Conservation (phyloP, 2,888 invertebrate genomes). For the Trachelus troglodyta region DNA sequence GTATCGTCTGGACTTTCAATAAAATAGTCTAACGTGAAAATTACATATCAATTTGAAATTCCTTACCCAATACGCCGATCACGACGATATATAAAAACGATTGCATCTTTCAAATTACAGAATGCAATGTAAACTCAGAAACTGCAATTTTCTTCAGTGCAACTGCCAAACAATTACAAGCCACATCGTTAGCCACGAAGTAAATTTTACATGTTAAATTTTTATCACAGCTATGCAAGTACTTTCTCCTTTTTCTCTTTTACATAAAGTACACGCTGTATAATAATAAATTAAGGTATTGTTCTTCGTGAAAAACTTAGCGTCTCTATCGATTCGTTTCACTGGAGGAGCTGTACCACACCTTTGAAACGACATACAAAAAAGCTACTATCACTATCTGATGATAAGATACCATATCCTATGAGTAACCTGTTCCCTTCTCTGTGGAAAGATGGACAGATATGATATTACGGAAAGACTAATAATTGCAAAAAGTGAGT, state of each 20-base stretch:
- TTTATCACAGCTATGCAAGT: not conserved
- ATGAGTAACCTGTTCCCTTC: constrained; percentile 39
- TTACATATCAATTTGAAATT: not conserved
- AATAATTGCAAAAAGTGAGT: not conserved
- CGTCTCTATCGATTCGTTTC: constrained; percentile 20
- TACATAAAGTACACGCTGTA: not conserved
- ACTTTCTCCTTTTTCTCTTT: not conserved
- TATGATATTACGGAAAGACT: not conserved
- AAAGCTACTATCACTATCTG: constrained; percentile 56
- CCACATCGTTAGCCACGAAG: not conserved
- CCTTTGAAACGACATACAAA: constrained; percentile 52
- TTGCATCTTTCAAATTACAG: constrained; percentile 19
- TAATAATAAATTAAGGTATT: not conserved
- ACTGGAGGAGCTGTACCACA: constrained; percentile 48
- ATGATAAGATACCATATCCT: constrained; percentile 59
- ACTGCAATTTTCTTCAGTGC: not conserved
- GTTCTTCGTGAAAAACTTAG: not conserved
- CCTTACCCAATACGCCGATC: constrained; percentile 28
- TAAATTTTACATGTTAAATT: not conserved
- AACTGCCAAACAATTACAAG: not conserved
- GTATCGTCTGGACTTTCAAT: not conserved
- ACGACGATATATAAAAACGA: constrained; percentile 20
- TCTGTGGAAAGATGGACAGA: not conserved
- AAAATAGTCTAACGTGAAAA: not conserved
- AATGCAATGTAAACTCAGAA: not conserved